These are phyloP conservation scores for Canis aureus DNA, from an alignment of 2,113 vertebrate species.

Conservation along the genomic window DNA sequence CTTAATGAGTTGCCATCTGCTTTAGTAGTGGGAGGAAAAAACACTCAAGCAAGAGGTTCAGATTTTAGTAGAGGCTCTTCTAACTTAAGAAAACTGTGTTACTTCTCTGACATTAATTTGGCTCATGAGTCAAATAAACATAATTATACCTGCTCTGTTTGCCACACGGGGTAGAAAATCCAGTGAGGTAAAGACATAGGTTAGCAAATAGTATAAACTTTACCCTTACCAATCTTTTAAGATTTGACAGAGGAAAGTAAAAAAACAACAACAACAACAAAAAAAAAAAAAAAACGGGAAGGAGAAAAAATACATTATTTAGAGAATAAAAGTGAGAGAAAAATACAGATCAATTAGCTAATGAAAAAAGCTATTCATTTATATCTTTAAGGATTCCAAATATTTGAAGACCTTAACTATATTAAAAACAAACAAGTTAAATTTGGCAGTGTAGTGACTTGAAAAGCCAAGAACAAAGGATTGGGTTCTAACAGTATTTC, in stretches of 20 bases:
- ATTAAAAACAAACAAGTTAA: slow-evolving; percentile 54
- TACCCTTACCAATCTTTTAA: not conserved
- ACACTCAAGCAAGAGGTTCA: not conserved
- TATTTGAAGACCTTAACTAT: slow-evolving; percentile 24
- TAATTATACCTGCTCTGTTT: not conserved
- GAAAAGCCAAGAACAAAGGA: not conserved
- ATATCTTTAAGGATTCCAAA: slow-evolving; percentile 20
- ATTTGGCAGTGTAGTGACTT: slow-evolving; percentile 40
- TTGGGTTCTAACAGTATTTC: not conserved
- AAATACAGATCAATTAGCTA: slow-evolving; percentile 38
- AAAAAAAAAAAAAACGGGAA: not conserved
- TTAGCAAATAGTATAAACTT: not conserved
- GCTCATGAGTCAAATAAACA: not conserved
- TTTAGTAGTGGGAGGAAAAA: not conserved
- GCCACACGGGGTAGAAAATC: not conserved
- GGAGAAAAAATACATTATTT: not conserved
- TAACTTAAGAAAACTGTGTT: not conserved
- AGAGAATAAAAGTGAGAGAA: not conserved
- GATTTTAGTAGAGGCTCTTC: not conserved
- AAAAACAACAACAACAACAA: too few relatives aligned
- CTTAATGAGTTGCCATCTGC: slow-evolving; percentile 37
- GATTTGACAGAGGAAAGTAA: not conserved
- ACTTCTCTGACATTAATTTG: slow-evolving; percentile 37
- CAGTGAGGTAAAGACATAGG: not conserved
- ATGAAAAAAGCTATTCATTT: slow-evolving; percentile 13